Percentiles rank a stretch among this genome's conserved stretches.
Evolutionary conservation across 2,797 vertebrate genomes (phyloP).

Genomic region (Sebastes elongatus): DNA sequence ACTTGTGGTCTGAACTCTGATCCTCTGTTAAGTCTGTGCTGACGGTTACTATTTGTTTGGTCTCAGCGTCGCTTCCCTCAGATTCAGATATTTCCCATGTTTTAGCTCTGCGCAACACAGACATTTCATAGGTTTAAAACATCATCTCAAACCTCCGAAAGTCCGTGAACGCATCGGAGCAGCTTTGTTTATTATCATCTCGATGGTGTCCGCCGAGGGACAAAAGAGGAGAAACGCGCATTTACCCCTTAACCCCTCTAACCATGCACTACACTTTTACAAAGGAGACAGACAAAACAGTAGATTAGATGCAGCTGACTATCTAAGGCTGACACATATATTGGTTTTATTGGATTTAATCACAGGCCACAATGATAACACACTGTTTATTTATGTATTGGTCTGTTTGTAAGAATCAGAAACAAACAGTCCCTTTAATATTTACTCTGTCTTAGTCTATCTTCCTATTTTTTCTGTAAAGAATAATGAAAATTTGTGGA

Average conservation of each 20-base stretch:
- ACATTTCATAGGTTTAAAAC: conserved; percentile 50
- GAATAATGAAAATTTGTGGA: too few relatives aligned
- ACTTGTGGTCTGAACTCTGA: background rate
- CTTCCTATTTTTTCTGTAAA: too few relatives aligned
- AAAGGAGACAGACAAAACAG: background rate
- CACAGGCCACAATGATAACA: background rate
- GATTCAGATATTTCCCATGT: conserved; percentile 87
- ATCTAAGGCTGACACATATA: background rate
- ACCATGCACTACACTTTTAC: too few relatives aligned
- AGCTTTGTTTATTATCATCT: background rate
- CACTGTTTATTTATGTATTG: too few relatives aligned
- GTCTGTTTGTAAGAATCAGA: too few relatives aligned
- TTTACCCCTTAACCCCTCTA: background rate
- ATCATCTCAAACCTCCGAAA: background rate
- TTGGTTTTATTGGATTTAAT: background rate
- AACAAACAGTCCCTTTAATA: too few relatives aligned
- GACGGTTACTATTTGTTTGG: background rate
- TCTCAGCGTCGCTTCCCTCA: conserved; percentile 70
- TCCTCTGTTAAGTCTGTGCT: background rate
- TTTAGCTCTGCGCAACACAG: conserved; percentile 61
- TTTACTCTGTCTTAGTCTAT: too few relatives aligned
- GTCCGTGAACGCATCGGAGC: fast-evolving
- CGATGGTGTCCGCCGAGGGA: conserved; percentile 53
- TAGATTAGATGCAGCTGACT: background rate
- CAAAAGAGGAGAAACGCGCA: conserved; percentile 23